A percentile compares a stretch with the other conserved stretches of the same genome.
Conservation (phyloP, 2,113 vertebrate genomes). For the Platichthys stellatus region DNA sequence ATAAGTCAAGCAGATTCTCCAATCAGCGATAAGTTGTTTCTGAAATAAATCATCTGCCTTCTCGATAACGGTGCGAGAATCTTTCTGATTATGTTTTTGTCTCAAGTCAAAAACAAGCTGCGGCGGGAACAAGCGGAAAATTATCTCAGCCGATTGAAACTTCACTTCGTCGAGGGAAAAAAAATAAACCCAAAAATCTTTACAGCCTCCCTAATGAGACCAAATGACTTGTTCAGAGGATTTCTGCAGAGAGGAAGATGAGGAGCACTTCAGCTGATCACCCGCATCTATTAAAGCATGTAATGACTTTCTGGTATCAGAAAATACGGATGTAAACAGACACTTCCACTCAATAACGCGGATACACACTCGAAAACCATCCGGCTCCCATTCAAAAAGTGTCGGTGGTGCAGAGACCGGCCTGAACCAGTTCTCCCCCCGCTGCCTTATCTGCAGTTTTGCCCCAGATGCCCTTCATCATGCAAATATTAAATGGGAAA, state of each 20-base stretch:
- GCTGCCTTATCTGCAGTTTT: slow-evolving; percentile 49
- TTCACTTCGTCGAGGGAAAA: not conserved
- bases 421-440: slow-evolving; percentile 46
- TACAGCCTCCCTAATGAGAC: slow-evolving; percentile 29
- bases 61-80: not conserved
- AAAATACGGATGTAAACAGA: not conserved
- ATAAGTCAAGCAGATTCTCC: slow-evolving; percentile 19
- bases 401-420: not conserved
- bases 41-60: slow-evolving; percentile 13
- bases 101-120: slow-evolving; percentile 9
- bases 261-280: not conserved
- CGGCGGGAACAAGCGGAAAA: slow-evolving; percentile 25
- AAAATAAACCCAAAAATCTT: not conserved
- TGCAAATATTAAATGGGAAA: slow-evolving; percentile 68
- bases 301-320: not conserved
- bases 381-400: not conserved
- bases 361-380: not conserved
- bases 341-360: not conserved
- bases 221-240: slow-evolving; percentile 18
- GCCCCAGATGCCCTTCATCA: slow-evolving; percentile 66
- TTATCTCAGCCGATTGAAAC: not conserved
- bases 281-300: slow-evolving; percentile 7
- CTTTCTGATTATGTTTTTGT: slow-evolving; percentile 20
- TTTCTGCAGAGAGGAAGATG: slow-evolving; percentile 15
- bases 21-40: not conserved